Evolutionary conservation across 2,113 vertebrate genomes (phyloP).

Genomic region (Reinhardtius hippoglossoides): DNA sequence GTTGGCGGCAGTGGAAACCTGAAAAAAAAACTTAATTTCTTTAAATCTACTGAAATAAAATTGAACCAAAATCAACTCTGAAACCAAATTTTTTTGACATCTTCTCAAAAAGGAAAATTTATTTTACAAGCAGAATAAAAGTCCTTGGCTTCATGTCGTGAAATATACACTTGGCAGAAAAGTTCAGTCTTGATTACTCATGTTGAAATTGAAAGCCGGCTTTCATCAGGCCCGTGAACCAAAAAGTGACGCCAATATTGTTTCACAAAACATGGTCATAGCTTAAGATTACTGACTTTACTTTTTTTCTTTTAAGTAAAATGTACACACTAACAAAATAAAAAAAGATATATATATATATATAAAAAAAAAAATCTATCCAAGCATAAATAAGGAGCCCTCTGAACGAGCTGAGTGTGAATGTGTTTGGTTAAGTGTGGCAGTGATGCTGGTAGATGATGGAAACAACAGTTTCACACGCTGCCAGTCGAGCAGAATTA

Average conservation of each 20-base stretch:
- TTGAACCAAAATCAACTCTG: slow-evolving; percentile 40
- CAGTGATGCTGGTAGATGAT: neutral
- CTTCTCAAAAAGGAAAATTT: slow-evolving; percentile 36
- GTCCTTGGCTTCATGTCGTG: slow-evolving; percentile 44
- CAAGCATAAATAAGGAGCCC: slow-evolving; percentile 60
- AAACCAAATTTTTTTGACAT: slow-evolving; percentile 46
- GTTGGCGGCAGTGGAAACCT: slow-evolving; percentile 39
- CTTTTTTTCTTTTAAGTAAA: slow-evolving; percentile 14
- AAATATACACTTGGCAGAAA: slow-evolving; percentile 58
- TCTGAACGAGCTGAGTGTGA: slow-evolving; percentile 46
- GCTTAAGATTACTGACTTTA: slow-evolving; percentile 36
- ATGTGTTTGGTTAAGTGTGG: slow-evolving; percentile 31
- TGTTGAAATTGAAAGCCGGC: slow-evolving; percentile 45
- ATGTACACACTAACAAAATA: slow-evolving; percentile 56
- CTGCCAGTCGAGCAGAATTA: neutral
- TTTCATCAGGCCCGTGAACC: slow-evolving; percentile 42
- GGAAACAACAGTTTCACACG: neutral
- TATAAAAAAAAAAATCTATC: slow-evolving; percentile 23
- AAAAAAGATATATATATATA: slow-evolving; percentile 2
- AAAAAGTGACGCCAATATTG: slow-evolving; percentile 15
- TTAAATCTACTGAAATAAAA: slow-evolving; percentile 23
- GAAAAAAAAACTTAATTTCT: slow-evolving; percentile 28
- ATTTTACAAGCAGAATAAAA: slow-evolving; percentile 56
- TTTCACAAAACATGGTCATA: slow-evolving; percentile 24
- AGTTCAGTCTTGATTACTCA: slow-evolving; percentile 33